Base-by-base conservation (phyloP, 2,797 vertebrate genomes). In the Characodon lateralis region DNA sequence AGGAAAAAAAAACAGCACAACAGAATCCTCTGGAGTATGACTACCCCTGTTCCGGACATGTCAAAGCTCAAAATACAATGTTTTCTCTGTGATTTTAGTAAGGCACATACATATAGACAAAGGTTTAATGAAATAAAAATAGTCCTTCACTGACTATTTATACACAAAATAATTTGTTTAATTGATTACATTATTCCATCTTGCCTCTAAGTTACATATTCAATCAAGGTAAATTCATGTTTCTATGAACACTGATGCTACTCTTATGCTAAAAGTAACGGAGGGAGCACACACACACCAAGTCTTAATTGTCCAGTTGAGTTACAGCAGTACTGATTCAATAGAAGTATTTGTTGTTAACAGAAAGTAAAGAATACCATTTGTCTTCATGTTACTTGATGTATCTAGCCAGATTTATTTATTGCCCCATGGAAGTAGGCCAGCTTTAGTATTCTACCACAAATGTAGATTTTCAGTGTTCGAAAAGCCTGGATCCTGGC, bases 401-500 rank as follows among this genome's bases (percentile, higher is more conserved):
- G 48, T 50, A 50, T 2, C 48, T 50, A 50, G 12, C 10, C 12
- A 0, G 48, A 12, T 50, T 50, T 50, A 65, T 39, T 39, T 65
- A 16, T 31, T 35, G 16, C 16, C 20, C 3, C 3, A 39, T 1
- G 61, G 7, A 65, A 35, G 78, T 92, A 91, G 9, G 51, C 24
- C 26, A 35, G 50, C 39, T 46, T 71, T 12, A 8, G 14, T 6
- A 24, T 46, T 89, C 85, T 93, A 97, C 97, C 97, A 98, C 81
- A 99, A 92, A 82, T 97, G 95, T 0, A 97, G 95, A 18, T 96
- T 96, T 3, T 96, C 93, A 3, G 95, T 95, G 69, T 94, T 93
- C 58, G 94, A 81, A 0, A 98, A 98, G 76, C 97, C 97, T 0
- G 97, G 97, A 3, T 96, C 94, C 1, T 96, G 89, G 53, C 97